Percentiles rank a stretch among this genome's conserved stretches.
Conservation (phyloP, 1,140 invertebrate species). For the Bombus picipes region DNA sequence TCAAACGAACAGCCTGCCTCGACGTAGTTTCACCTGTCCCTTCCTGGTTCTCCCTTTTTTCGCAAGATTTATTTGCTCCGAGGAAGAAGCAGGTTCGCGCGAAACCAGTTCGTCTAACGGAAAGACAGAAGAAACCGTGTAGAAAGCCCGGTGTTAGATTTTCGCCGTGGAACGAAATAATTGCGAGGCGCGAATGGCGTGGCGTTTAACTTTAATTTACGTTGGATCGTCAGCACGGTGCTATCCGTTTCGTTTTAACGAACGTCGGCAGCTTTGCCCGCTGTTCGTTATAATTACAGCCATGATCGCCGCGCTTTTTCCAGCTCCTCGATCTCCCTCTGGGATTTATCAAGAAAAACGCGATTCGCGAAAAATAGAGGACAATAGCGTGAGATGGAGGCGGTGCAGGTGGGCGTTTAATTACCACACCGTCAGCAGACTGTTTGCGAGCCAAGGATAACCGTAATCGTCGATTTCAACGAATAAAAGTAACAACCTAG, state of each 20-base stretch:
- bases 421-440: slow-evolving; percentile 57
- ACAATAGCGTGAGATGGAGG: background rate
- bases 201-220: background rate
- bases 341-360: background rate
- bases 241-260: too few species aligned
- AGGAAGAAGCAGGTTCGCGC: background rate
- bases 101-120: background rate
- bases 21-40: background rate
- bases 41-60: background rate
- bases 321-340: background rate
- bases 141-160: background rate
- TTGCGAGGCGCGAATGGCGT: background rate
- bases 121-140: background rate
- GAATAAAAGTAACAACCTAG: background rate
- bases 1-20: too few species aligned
- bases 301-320: background rate
- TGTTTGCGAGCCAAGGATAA: slow-evolving; percentile 29
- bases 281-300: too few species aligned
- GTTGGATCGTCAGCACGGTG: background rate
- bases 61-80: background rate
- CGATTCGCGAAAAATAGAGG: background rate
- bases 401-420: slow-evolving; percentile 41
- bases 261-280: too few species aligned
- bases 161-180: background rate
- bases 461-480: slow-evolving; percentile 57